phyloP scores from a whole-genome alignment of 2,113 vertebrate species.

The Lepidothrix coronata region DNA sequence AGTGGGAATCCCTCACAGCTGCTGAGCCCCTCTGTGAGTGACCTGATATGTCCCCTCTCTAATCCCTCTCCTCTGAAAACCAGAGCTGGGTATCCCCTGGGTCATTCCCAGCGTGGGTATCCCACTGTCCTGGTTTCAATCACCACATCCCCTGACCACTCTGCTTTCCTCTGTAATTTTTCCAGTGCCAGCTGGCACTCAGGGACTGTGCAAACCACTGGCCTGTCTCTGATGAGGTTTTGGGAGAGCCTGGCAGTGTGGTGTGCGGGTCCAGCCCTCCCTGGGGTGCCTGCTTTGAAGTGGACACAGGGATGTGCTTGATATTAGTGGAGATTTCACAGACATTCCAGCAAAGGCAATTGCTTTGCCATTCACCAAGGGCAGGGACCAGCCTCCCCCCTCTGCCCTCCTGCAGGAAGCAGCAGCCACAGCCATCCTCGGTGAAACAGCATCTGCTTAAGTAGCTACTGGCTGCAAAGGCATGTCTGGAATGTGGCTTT shows the following conservation, averaged over 20 bases:
- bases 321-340: background rate
- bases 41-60: background rate
- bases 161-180: background rate
- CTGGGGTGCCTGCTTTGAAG: background rate
- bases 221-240: slow-evolving; percentile 7
- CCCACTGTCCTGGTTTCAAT: background rate
- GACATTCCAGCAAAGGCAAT: slow-evolving; percentile 11
- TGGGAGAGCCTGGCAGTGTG: background rate
- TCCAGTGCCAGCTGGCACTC: background rate
- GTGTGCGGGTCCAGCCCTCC: background rate
- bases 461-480: slow-evolving; percentile 15
- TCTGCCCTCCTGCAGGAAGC: background rate
- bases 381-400: background rate
- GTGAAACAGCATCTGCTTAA: slow-evolving; percentile 15
- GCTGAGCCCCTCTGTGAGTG: background rate
- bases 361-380: background rate
- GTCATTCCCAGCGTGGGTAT: background rate
- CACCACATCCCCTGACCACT: background rate
- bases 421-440: background rate
- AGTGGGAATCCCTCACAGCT: background rate
- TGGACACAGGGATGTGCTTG: background rate
- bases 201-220: background rate
- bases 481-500: slow-evolving; percentile 41
- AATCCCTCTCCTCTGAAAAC: background rate
- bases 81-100: background rate